Percentiles rank a stretch among this genome's conserved stretches.
These are phyloP conservation scores for Paramormyrops hopkinsi DNA, from an alignment of 2,797 vertebrate genomes.

Conservation along the genomic window DNA sequence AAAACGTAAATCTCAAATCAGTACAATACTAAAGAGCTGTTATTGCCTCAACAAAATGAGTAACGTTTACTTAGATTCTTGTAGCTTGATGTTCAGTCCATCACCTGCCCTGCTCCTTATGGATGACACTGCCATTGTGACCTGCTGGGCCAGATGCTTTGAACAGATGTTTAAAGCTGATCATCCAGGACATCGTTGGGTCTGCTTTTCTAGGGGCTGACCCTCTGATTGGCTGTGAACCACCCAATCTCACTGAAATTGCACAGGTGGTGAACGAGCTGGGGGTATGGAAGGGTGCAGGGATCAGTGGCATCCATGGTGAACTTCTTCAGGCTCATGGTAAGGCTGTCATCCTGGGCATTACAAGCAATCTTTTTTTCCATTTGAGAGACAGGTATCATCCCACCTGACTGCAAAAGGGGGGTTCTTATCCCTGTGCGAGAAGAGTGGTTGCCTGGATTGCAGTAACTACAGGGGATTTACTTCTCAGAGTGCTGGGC, in stretches of 20 bases:
- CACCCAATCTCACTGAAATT: neutral
- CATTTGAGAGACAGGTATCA: neutral
- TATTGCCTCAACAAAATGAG: neutral
- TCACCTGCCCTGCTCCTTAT: neutral
- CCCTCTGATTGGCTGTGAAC: neutral
- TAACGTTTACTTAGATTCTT: neutral
- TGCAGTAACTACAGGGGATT: neutral
- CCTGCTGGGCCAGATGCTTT: neutral
- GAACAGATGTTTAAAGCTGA: neutral
- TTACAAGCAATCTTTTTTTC: neutral
- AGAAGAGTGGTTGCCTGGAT: neutral
- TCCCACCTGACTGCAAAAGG: neutral
- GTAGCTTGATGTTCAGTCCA: neutral
- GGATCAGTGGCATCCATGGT: neutral
- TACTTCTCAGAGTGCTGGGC: neutral
- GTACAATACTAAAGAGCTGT: neutral
- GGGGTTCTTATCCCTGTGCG: neutral
- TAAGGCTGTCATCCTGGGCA: neutral
- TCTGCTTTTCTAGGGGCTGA: neutral
- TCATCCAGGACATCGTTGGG: neutral
- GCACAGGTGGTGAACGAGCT: neutral
- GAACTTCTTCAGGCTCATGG: neutral
- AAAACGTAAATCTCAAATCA: neutral
- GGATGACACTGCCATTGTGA: neutral
- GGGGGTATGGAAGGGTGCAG: neutral